These are phyloP conservation scores for Macroramphosus scolopax DNA, from an alignment of 2,797 vertebrate genomes.

Conservation along the genomic window DNA sequence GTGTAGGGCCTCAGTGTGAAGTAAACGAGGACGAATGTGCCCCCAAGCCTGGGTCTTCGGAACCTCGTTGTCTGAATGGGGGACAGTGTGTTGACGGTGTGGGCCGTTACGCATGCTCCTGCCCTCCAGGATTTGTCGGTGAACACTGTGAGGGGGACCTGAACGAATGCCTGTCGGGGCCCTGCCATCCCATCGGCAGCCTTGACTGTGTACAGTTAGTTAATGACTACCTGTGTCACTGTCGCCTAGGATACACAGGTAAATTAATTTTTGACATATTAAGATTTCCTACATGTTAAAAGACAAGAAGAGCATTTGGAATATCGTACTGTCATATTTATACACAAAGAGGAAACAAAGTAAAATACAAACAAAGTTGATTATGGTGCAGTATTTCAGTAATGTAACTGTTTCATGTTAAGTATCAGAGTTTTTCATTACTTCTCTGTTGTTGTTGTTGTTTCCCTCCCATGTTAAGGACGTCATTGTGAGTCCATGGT, in stretches of 20 bases:
- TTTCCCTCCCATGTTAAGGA: slow-evolving; percentile 64
- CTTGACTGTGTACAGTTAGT: slow-evolving; percentile 87
- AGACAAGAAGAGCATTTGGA: no score
- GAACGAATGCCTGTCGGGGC: slow-evolving; percentile 87
- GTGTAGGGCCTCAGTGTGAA: slow-evolving; percentile 76
- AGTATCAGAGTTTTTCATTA: not conserved
- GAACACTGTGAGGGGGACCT: slow-evolving; percentile 91
- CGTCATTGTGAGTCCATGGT: slow-evolving; percentile 89
- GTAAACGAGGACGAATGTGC: slow-evolving; percentile 79
- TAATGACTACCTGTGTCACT: slow-evolving; percentile 87
- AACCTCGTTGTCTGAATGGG: slow-evolving; percentile 76
- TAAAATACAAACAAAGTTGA: no score
- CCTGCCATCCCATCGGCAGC: slow-evolving; percentile 83
- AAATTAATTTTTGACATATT: not conserved
- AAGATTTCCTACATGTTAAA: no score
- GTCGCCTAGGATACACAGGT: slow-evolving; percentile 90
- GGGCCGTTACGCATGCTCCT: slow-evolving; percentile 85
- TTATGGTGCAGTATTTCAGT: not conserved
- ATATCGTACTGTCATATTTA: no score
- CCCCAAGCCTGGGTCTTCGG: slow-evolving; percentile 59
- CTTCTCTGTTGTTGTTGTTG: not conserved
- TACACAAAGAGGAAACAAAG: no score
- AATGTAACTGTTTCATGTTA: not conserved
- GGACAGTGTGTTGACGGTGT: slow-evolving; percentile 85
- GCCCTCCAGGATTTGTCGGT: slow-evolving; percentile 86